Conservation (phyloP, 2,797 vertebrate species). For the Argentina silus region DNA sequence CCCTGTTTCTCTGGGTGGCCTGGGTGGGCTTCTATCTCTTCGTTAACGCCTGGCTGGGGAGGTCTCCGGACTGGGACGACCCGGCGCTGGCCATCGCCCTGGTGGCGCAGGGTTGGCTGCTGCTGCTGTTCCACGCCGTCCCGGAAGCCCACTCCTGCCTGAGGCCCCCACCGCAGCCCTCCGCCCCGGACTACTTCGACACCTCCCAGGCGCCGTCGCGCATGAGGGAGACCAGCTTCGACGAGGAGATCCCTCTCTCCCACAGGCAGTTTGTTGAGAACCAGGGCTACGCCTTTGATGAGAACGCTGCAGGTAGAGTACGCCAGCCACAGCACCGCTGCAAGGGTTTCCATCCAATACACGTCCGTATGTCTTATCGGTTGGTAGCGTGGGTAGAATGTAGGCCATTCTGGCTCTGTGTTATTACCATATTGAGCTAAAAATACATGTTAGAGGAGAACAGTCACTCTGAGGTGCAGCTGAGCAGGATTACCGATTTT, state of each 20-base stretch:
- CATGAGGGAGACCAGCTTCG: constrained; percentile 94
- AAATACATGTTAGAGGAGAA: constrained; percentile 12
- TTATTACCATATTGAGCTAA: not conserved
- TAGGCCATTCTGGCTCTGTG: not conserved
- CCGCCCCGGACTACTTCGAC: constrained; percentile 94
- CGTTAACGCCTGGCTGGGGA: constrained; percentile 83
- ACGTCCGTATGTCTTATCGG: no score
- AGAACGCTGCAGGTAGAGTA: constrained; percentile 85
- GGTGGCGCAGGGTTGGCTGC: constrained; percentile 93
- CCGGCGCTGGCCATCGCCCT: constrained; percentile 90
- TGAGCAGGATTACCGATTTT: not conserved
- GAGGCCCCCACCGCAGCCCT: constrained; percentile 88
- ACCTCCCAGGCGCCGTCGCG: constrained; percentile 91
- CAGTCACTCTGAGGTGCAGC: not conserved
- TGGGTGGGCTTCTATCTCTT: constrained; percentile 97
- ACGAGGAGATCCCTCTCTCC: constrained; percentile 93
- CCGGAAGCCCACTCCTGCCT: constrained; percentile 91
- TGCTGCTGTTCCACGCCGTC: constrained; percentile 91
- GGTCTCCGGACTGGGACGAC: constrained; percentile 87
- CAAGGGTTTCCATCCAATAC: no score
- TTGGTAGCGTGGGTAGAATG: not conserved
- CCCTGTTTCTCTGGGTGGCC: constrained; percentile 90
- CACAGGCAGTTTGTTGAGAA: constrained; percentile 94
- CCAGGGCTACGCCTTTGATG: constrained; percentile 93
- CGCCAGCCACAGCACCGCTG: no score